These are phyloP conservation scores for Phasianus colchicus DNA, from an alignment of 2,113 vertebrate species.

Conservation along the genomic window DNA sequence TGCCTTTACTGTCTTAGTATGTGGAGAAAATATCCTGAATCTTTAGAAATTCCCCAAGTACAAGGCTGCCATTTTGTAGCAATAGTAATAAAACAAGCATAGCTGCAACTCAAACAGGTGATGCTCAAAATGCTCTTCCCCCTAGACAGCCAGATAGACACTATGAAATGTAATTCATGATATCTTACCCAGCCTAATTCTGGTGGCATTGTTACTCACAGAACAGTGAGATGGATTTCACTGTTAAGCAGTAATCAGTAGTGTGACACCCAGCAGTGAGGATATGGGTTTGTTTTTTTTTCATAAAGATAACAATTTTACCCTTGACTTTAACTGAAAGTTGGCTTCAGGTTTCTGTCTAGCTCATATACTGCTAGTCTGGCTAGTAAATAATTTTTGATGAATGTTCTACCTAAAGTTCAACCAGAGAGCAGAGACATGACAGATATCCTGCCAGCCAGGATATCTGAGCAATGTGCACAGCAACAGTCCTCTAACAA, in stretches of 20 bases:
- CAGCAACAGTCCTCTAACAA: not conserved
- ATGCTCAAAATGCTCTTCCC: not conserved
- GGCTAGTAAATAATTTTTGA: not conserved
- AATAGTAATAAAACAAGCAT: slow-evolving; percentile 6
- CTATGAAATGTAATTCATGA: not conserved
- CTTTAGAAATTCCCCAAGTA: accelerated
- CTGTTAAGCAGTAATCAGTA: not conserved
- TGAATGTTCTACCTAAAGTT: not conserved
- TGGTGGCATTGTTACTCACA: not conserved
- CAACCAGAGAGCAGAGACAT: not conserved
- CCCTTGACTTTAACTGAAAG: not conserved
- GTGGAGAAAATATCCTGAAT: slow-evolving; percentile 49
- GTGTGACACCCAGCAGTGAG: not conserved
- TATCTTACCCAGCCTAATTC: not conserved
- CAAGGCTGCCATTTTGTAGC: not conserved
- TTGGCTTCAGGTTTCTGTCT: not conserved
- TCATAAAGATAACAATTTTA: not conserved
- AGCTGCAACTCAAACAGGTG: not conserved
- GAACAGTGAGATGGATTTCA: not conserved
- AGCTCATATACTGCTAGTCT: not conserved
- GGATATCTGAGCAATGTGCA: not conserved
- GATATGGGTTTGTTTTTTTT: not conserved
- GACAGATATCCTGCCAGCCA: not conserved
- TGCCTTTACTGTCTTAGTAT: slow-evolving; percentile 17
- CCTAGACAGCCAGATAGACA: not conserved